Evolutionary conservation across 2,113 vertebrate genomes (phyloP).

Genomic region (Prunella fulvescens): DNA sequence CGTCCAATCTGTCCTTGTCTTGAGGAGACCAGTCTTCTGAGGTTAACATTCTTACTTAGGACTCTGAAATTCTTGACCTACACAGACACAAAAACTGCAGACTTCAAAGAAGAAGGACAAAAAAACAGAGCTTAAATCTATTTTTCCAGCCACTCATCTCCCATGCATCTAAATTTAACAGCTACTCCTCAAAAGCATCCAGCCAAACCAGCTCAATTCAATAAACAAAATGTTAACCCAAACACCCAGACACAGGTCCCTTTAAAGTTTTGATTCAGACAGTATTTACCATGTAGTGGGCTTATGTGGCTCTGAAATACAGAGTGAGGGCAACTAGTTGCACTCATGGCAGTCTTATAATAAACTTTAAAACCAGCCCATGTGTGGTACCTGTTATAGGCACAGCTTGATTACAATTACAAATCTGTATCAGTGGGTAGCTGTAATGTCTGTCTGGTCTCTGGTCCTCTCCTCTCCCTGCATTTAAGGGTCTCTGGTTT

Average conservation of each 20-base stretch:
- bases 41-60: conserved; percentile 1
- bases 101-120: background rate
- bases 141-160: background rate
- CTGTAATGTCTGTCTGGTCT: background rate
- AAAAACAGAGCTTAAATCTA: background rate
- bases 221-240: background rate
- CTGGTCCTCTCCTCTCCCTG: background rate
- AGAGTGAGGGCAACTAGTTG: background rate
- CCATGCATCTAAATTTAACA: background rate
- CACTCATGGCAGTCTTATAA: background rate
- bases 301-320: background rate
- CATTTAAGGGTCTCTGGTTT: background rate
- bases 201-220: background rate
- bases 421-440: background rate
- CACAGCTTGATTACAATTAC: background rate
- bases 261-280: background rate
- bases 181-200: background rate
- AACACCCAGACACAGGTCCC: background rate
- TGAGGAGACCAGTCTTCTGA: background rate
- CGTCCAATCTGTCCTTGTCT: conserved; percentile 25
- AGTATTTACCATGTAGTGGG: background rate
- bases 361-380: background rate
- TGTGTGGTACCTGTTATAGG: rapidly evolving
- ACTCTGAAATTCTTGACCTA: conserved; percentile 3
- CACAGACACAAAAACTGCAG: background rate